These are phyloP conservation scores for Chloropsis hardwickii DNA, from an alignment of 2,113 vertebrate species.

Conservation along the genomic window DNA sequence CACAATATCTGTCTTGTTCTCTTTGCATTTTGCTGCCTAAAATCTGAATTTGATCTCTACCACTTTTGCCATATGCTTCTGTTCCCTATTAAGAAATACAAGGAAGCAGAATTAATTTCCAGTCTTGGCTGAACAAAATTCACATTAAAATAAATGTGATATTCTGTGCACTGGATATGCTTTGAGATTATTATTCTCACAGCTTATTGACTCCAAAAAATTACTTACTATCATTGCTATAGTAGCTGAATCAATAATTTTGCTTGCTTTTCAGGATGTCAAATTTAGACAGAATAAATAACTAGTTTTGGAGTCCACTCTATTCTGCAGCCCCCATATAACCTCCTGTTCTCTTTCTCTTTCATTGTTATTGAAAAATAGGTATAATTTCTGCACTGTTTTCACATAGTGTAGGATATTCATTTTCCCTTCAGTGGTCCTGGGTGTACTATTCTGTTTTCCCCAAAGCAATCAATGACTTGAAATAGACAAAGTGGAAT, in stretches of 20 bases:
- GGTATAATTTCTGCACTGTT: not conserved
- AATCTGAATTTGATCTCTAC: not conserved
- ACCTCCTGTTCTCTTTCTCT: not conserved
- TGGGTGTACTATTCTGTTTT: not conserved
- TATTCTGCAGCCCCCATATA: not conserved
- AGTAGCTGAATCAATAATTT: not conserved
- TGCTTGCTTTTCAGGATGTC: not conserved
- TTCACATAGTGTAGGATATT: not conserved
- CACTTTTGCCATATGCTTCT: not conserved
- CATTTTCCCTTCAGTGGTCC: not conserved
- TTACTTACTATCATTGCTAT: not conserved
- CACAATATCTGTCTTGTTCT: not conserved
- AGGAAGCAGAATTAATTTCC: not conserved
- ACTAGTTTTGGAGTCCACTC: not conserved
- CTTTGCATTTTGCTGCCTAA: not conserved
- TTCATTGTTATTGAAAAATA: not conserved
- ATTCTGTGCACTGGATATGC: not conserved
- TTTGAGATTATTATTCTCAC: not conserved
- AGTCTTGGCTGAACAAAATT: not conserved
- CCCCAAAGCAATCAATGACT: not conserved
- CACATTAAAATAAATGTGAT: not conserved
- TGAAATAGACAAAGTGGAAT: not conserved
- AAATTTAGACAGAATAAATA: constrained; percentile 30
- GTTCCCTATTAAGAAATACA: not conserved
- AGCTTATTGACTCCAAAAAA: not conserved